Evolutionary conservation across 2,888 invertebrate species (phyloP), one percentile per base, ranked within the genome.

Genomic region (Brachyopa scutellaris): DNA sequence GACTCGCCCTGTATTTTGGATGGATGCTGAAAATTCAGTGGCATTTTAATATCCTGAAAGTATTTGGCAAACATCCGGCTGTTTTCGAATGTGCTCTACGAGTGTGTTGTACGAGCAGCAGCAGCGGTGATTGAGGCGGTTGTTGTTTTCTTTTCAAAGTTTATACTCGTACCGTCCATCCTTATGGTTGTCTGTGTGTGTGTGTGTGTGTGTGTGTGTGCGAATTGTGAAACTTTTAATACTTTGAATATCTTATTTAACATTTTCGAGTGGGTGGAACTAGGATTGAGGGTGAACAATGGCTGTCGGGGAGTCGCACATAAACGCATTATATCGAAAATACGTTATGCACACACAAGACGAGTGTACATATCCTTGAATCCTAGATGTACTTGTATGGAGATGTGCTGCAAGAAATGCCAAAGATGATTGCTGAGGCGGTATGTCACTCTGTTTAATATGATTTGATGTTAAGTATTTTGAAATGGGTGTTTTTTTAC

Each of bases 11-110:
- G 53, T 13, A 64, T 59, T 17, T 17, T 55, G 21, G 66, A 53
- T 21, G 53, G 69, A 57, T 78, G 80, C 55, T 69, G 59, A 66
- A 70, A 67, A 64, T 76, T 76, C 70, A 76, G 80, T 82, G 76
- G 76, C 76, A 82, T 82, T 82, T 82, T 82, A 82, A 82, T 82
- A 82, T 82, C 80, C 80, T 82, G 76, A 82, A 82, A 82, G 76
- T 82, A 82, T 82, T 76, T 82, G 80, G 80, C 80, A 82, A 82
- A 76, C 80, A 82, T 82, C 76, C 76, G 80, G 69, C 69, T 82
- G 76, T 70, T 82, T 82, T 82, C 26, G 76, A 76, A 51, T 36
- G 59, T 47, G 47, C 47, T n/a, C n/a, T 57, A 21, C 17, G 7
- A n/a, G n/a, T n/a, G n/a, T n/a, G n/a, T 29, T 26, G 26, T 26